Conservation (phyloP, 2,888 invertebrate species). For the Protophormia terraenovae region DNA sequence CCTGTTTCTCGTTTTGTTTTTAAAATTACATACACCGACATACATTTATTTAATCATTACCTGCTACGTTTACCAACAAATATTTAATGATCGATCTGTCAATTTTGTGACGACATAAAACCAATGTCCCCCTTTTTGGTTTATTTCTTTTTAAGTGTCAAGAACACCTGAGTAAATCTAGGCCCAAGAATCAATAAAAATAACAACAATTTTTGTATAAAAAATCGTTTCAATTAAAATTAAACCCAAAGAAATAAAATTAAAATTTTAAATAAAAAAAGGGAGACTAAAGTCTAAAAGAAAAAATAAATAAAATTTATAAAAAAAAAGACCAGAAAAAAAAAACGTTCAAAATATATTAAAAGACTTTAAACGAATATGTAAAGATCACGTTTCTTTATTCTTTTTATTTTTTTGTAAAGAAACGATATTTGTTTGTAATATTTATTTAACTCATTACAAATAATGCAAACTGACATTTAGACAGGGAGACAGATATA, state of each 20-base stretch:
- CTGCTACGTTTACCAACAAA: conserved; percentile 11
- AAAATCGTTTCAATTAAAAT: conserved; percentile 56
- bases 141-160: not conserved
- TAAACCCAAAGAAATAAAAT: conserved; percentile 35
- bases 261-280: not conserved
- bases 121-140: not conserved
- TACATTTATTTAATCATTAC: conserved; percentile 22
- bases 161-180: conserved; percentile 64
- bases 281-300: conserved; percentile 10
- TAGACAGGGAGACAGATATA: conserved; percentile 1
- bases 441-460: conserved; percentile 60
- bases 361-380: conserved; percentile 32
- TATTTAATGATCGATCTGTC: conserved; percentile 45
- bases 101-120: not conserved
- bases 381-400: conserved; percentile 62
- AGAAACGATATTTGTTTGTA: conserved; percentile 48
- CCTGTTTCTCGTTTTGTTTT: not conserved
- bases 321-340: not conserved
- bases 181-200: too few relatives aligned
- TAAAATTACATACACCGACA: too few relatives aligned
- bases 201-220: conserved; percentile 11
- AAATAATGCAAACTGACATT: conserved; percentile 51
- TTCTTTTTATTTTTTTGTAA: too few relatives aligned
- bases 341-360: conserved; percentile 24
- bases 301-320: not conserved